Evolutionary conservation across 2,113 vertebrate species (phyloP).

Genomic region (Nasalis larvatus): DNA sequence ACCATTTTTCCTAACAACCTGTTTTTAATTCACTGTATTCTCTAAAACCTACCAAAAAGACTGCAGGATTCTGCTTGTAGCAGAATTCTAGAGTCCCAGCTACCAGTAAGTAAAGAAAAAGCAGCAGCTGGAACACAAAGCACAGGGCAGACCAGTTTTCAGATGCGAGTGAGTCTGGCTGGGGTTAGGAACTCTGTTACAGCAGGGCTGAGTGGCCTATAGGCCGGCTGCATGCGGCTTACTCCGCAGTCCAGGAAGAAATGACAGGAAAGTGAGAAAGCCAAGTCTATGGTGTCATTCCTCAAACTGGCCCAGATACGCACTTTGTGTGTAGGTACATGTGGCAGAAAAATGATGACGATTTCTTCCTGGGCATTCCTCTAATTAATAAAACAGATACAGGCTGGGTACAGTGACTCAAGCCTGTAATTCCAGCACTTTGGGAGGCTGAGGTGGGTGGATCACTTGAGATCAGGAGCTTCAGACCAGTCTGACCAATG

Average conservation of each 20-base stretch:
- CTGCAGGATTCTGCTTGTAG: background rate
- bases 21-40: background rate
- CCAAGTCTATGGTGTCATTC: background rate
- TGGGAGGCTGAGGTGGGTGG: too few relatives aligned
- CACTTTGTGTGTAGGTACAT: background rate
- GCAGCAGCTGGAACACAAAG: background rate
- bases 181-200: background rate
- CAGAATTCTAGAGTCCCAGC: background rate
- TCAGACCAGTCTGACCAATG: too few relatives aligned
- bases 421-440: too few relatives aligned
- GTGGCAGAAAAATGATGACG: background rate
- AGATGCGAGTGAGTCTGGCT: background rate
- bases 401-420: background rate
- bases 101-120: background rate
- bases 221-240: fast-evolving
- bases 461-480: too few relatives aligned
- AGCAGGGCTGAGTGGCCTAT: background rate
- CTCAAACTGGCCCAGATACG: background rate
- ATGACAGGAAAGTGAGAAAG: background rate
- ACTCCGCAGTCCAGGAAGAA: background rate
- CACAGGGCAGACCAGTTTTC: background rate
- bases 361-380: background rate
- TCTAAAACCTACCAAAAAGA: background rate
- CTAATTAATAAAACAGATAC: background rate
- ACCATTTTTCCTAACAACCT: background rate